Evolutionary conservation across 2,888 invertebrate species (phyloP).

Genomic region (Leptinotarsa rubiginosa): DNA sequence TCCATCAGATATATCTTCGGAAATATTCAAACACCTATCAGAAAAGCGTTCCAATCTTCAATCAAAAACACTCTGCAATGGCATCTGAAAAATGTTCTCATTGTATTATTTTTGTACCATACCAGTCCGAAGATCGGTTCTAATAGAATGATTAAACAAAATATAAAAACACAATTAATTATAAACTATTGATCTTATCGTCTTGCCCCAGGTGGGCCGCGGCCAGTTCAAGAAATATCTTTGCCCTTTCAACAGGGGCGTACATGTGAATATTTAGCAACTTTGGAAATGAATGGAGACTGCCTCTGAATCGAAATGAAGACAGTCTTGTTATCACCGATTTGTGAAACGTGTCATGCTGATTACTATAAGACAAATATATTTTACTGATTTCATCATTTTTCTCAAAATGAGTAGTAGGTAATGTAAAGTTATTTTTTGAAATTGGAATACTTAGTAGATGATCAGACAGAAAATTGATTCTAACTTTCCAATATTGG

Average conservation of each 20-base stretch:
- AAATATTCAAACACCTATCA: conserved; percentile 20
- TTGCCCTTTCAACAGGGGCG: conserved; percentile 26
- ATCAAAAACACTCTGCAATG: conserved; percentile 59
- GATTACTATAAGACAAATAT: too few species aligned
- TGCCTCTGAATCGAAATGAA: too few species aligned
- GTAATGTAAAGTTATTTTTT: too few species aligned
- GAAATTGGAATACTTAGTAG: too few species aligned
- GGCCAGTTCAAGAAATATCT: conserved; percentile 49
- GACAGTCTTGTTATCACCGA: too few species aligned
- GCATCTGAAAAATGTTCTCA: conserved; percentile 62
- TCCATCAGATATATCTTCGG: conserved; percentile 14
- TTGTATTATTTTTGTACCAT: conserved; percentile 51
- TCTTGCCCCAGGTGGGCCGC: conserved; percentile 65
- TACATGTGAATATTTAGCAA: conserved; percentile 7
- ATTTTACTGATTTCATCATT: too few species aligned
- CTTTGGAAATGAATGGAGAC: too few species aligned
- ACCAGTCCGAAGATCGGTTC: conserved; percentile 58
- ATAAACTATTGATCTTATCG: conserved; percentile 65
- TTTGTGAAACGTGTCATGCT: too few species aligned
- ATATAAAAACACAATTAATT: conserved; percentile 68
- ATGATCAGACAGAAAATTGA: too few species aligned
- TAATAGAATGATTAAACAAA: conserved; percentile 67
- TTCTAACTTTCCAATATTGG: too few species aligned
- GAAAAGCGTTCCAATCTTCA: conserved; percentile 22
- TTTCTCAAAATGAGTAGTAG: too few species aligned